Conservation (phyloP, 2,113 vertebrate genomes). For the Stercorarius parasiticus region DNA sequence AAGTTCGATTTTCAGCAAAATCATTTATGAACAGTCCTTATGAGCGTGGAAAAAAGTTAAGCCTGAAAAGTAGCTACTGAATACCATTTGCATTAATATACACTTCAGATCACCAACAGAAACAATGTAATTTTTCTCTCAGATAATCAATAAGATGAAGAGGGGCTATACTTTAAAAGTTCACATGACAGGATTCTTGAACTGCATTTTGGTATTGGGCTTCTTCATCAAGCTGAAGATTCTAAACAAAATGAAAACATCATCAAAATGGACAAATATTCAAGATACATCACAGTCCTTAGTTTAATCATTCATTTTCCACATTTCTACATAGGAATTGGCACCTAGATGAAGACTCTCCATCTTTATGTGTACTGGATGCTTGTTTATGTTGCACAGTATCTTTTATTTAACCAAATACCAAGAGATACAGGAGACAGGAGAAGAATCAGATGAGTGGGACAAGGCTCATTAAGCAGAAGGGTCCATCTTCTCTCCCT, state of each 20-base stretch:
- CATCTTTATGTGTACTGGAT: background rate
- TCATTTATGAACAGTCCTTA: background rate
- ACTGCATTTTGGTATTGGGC: constrained; percentile 80
- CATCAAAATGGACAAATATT: constrained; percentile 23
- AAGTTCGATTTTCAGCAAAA: background rate
- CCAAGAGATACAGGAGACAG: background rate
- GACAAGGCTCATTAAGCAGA: constrained; percentile 7
- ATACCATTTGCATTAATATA: constrained; percentile 69
- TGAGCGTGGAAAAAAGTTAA: background rate
- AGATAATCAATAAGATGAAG: constrained; percentile 60
- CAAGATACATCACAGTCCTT: background rate
- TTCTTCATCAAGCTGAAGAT: constrained; percentile 82
- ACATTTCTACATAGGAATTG: background rate
- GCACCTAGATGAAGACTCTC: background rate
- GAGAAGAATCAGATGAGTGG: background rate
- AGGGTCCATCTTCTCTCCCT: background rate
- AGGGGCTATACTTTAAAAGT: constrained; percentile 60
- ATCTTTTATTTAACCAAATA: background rate
- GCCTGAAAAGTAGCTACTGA: constrained; percentile 32
- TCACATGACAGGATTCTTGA: constrained; percentile 80
- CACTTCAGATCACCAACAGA: constrained; percentile 39
- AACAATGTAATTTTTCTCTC: constrained; percentile 40
- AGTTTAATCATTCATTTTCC: background rate
- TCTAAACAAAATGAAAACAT: constrained; percentile 67
- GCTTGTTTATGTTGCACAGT: background rate